Percentiles rank a stretch among this genome's conserved stretches.
phyloP scores from a whole-genome alignment of 1,140 invertebrate genomes.

The Bemisia tabaci region DNA sequence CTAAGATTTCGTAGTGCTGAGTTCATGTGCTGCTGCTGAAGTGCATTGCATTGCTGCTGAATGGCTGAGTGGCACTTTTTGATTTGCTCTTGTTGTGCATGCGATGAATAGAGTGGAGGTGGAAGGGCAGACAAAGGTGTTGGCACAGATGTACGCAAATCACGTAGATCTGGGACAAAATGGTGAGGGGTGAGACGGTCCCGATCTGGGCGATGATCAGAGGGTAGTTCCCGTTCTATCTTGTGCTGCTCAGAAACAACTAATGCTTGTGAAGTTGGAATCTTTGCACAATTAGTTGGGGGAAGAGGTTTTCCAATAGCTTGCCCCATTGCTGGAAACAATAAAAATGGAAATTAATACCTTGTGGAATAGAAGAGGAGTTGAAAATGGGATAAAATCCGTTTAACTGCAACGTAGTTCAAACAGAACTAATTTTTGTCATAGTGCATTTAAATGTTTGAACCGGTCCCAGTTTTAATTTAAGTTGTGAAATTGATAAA shows the following conservation, averaged over 20 bases:
- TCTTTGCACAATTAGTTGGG: constrained; percentile 14
- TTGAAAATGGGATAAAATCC: background rate
- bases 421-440: too few species aligned
- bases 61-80: constrained; percentile 17
- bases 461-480: too few species aligned
- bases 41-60: constrained; percentile 10
- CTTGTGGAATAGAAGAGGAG: background rate
- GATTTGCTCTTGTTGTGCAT: constrained; percentile 13
- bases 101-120: constrained; percentile 43
- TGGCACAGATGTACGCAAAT: constrained; percentile 30
- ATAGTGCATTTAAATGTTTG: too few species aligned
- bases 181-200: constrained; percentile 13
- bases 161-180: constrained; percentile 17
- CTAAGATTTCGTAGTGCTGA: constrained; percentile 11
- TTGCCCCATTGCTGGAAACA: constrained; percentile 8
- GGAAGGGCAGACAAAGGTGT: constrained; percentile 44
- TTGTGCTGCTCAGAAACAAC: background rate
- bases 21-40: constrained; percentile 38
- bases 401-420: background rate
- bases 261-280: constrained; percentile 7
- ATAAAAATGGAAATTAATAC: constrained; percentile 2
- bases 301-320: constrained; percentile 17
- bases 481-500: too few species aligned
- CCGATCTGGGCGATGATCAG: constrained; percentile 11
- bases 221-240: background rate